phyloP scores from a whole-genome alignment of 2,797 vertebrate species.

The Chiroxiphia lanceolata region DNA sequence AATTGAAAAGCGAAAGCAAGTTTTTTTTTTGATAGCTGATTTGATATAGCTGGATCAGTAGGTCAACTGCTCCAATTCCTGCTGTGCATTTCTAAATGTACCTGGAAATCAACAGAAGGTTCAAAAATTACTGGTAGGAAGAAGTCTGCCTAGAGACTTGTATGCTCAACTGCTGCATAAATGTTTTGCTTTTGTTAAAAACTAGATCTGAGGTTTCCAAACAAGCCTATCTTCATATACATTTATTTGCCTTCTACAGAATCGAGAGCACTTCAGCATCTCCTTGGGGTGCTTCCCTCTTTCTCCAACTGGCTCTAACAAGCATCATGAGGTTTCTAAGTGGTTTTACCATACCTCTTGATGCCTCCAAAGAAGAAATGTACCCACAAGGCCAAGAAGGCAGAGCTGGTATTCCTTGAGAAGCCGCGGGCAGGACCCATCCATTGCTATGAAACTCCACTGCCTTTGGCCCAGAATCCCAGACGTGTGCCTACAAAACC shows the following conservation, averaged over 20 bases:
- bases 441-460: slow-evolving; percentile 69
- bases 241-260: slow-evolving; percentile 39
- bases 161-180: rapidly evolving
- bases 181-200: not conserved
- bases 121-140: not conserved
- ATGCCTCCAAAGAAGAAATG: slow-evolving; percentile 88
- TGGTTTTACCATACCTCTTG: slow-evolving; percentile 52
- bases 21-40: not conserved
- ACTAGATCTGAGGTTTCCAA: not conserved
- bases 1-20: not conserved
- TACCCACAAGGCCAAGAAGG: slow-evolving; percentile 58
- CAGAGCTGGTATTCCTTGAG: slow-evolving; percentile 84
- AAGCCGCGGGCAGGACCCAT: slow-evolving; percentile 75
- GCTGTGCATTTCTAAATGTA: not conserved
- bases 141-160: not conserved
- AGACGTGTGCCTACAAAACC: slow-evolving; percentile 76
- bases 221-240: not conserved
- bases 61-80: not conserved
- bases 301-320: not conserved
- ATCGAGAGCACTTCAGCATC: not conserved
- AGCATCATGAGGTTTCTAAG: slow-evolving; percentile 70
- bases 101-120: not conserved
- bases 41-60: not conserved
- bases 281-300: not conserved
- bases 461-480: slow-evolving; percentile 74